Evolutionary conservation across 2,888 invertebrate genomes (phyloP), one percentile per base, ranked within the genome.

Genomic region (Xestia c-nigrum): DNA sequence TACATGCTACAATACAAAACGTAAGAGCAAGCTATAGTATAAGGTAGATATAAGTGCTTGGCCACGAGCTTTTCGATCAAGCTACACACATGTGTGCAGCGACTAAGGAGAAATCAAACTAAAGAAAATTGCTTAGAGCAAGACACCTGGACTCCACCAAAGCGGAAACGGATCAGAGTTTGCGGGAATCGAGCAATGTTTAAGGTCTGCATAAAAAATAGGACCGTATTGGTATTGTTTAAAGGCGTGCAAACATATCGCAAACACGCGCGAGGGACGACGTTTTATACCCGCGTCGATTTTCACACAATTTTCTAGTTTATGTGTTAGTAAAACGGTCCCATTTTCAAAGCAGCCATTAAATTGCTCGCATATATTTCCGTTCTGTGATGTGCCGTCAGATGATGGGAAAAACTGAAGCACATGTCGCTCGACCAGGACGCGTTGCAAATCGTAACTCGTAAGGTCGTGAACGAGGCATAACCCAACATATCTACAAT

Each of bases 401-500:
- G 21, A 5, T 63, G 21, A 1, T 40, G 63, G 5, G 6, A 40
- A 63, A 21, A 40, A 63, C 6, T 38, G 21, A 4, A 59, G 16
- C 31, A 59, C 9, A 31, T 19, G 1, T 31, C 63, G n/a, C 14
- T 14, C n/a, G 63, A 63, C n/a, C n/a, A 43, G 1, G 64, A 21
- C n/a, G 4, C 5, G 14, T 64, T 24, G n/a, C 64, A 64, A 64
- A 43, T 16, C 7, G 43, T 24, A 43, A n/a, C 46, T 1, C 43
- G 5, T 43, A 14, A 43, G 21, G 43, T 64, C 43, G 43, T 24
- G 43, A 64, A 12, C 24, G 21, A 24, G 43, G 43, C n/a, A n/a
- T 88, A 85, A 55, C 80, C 68, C 38, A 19, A 74, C 72, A 73
- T 68, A 73, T 73, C 19, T 2, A 77, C 24, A 55, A 24, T 69